Base-by-base conservation (phyloP, 2,888 invertebrate genomes). In the Tethea ocularis region DNA sequence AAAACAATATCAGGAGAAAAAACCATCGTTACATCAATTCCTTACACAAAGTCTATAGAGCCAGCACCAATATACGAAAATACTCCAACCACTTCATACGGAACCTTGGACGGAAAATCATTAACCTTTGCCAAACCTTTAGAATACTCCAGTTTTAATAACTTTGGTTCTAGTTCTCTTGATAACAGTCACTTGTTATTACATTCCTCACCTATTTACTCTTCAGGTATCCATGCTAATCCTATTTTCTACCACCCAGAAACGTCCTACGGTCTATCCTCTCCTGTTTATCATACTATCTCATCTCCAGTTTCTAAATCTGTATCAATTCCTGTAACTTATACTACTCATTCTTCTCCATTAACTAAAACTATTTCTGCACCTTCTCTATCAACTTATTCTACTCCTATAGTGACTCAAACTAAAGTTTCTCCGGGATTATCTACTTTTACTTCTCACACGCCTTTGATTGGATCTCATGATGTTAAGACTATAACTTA, bases 21-120 rank as follows among this genome's bases (percentile, higher is more conserved):
- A 17, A 53, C 29, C 33, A 33, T 36, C 33, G 24, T 51, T 51
- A 58, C 60, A 41, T 59, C 66, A 33, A 26, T 61, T 38, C 51
- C 70, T 58, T 52, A 64, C 62, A 57, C 69, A 63, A 52, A 69
- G 58, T 8, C 59, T 55, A 6, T 57, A n/a, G 54, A 58, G 23
- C 68, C 73, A 26, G 66, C 73, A 5, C 77, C 78, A 4, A 64
- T 74, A 17, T 76, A 80, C 51, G 74, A 79, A 46, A 46, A 46
- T 20, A 46, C 17, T 20, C 20, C 17, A 61, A 62, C 73, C 68
- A 22, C 15, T 72, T 4, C 72, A 0, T 71, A 76, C 10, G 46
- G 46, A 20, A 46, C 46, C 0, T 10, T 46, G 46, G 46, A 20
- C 20, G 46, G 46, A 46, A 46, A 46, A 46, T 10, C 41, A 20